Conservation (phyloP, 2,797 vertebrate species). For the Labroides dimidiatus region DNA sequence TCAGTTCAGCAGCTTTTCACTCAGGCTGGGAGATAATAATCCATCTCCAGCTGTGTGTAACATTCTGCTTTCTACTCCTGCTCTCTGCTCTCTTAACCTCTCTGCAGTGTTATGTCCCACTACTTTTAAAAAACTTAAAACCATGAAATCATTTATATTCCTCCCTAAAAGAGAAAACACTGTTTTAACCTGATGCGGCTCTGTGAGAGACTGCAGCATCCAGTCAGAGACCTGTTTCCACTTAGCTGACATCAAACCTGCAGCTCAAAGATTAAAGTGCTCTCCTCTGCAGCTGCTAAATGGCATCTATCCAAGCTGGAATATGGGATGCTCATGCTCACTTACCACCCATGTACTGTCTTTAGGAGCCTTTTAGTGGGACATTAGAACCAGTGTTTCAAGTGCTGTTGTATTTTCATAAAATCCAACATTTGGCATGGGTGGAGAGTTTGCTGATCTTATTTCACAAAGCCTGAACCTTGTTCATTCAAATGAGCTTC, state of each 20-base stretch:
- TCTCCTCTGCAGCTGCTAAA: not conserved
- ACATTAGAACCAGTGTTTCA: not conserved
- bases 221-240: slow-evolving; percentile 6
- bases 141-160: not conserved
- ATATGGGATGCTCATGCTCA: not conserved
- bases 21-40: slow-evolving; percentile 16
- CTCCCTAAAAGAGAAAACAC: not conserved
- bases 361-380: not conserved
- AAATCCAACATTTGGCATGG: too few relatives aligned
- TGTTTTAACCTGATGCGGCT: not conserved
- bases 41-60: slow-evolving; percentile 4
- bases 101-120: too few relatives aligned
- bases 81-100: not conserved
- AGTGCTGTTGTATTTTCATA: not conserved
- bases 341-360: not conserved
- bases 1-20: slow-evolving; percentile 11
- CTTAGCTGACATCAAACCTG: slow-evolving; percentile 4
- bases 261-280: not conserved
- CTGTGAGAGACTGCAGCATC: not conserved
- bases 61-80: slow-evolving; percentile 3
- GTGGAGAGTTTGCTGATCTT: too few relatives aligned
- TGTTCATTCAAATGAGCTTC: too few relatives aligned
- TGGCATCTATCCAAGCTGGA: not conserved
- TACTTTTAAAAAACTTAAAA: too few relatives aligned
- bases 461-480: too few relatives aligned